A percentile compares a stretch with the other conserved stretches of the same genome.
Evolutionary conservation across 2,888 invertebrate genomes (phyloP).

Genomic region (Chloromyia formosa): DNA sequence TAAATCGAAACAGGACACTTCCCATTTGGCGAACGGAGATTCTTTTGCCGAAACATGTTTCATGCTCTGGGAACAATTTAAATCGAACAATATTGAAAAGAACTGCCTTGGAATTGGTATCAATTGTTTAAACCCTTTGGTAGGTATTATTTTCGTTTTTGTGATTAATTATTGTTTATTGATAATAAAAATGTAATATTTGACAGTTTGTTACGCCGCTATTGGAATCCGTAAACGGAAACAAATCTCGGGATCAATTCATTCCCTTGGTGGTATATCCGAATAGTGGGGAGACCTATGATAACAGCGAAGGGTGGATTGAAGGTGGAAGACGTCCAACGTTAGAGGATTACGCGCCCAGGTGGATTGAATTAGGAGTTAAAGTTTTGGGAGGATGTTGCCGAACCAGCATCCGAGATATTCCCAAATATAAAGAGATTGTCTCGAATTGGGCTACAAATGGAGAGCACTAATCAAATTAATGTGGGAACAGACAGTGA

Average conservation of each 20-base stretch:
- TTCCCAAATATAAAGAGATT: conserved; percentile 61
- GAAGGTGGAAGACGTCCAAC: conserved; percentile 76
- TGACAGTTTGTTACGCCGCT: conserved; percentile 70
- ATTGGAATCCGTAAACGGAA: conserved; percentile 68
- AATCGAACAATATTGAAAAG: conserved; percentile 70
- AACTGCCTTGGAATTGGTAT: conserved; percentile 85
- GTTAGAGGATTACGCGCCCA: conserved; percentile 75
- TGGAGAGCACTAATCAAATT: neutral
- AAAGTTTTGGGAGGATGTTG: conserved; percentile 93
- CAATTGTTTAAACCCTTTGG: conserved; percentile 81
- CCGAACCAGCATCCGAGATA: conserved; percentile 83
- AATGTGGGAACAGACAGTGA: too few relatives aligned
- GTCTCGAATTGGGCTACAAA: neutral
- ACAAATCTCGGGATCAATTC: conserved; percentile 58
- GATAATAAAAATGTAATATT: conserved; percentile 13
- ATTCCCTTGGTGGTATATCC: conserved; percentile 90
- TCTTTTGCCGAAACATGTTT: conserved; percentile 77
- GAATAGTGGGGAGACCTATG: conserved; percentile 76
- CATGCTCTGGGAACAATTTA: conserved; percentile 70
- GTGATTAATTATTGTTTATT: neutral
- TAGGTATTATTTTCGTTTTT: conserved; percentile 38
- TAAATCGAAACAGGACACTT: conserved; percentile 66
- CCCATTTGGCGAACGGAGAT: conserved; percentile 79
- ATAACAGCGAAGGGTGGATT: conserved; percentile 68
- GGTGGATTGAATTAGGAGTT: conserved; percentile 85